A percentile compares a stretch with the other conserved stretches of the same genome.
Evolutionary conservation across 1,140 invertebrate genomes (phyloP).

Genomic region (Cheumatopsyche charites): DNA sequence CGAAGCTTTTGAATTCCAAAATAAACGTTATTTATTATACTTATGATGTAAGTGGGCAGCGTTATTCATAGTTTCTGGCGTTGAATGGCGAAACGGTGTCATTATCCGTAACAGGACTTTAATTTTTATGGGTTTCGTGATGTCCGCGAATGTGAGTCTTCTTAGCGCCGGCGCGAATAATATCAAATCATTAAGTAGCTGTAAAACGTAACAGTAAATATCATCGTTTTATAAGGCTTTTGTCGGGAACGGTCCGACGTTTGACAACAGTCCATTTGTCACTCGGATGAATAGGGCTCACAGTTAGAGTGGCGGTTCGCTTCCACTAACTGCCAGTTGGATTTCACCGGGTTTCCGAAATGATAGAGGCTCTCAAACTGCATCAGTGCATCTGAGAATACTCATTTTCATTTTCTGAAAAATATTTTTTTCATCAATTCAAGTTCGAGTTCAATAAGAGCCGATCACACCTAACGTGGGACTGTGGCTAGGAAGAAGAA

Average conservation of each 20-base stretch:
- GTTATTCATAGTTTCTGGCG: too few relatives aligned
- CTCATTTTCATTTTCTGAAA: too few relatives aligned
- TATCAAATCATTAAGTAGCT: conserved; percentile 22
- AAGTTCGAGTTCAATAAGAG: background rate
- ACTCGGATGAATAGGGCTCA: conserved; percentile 14
- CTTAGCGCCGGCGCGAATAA: too few relatives aligned
- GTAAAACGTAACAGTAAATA: conserved; percentile 27
- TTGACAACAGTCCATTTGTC: conserved; percentile 30
- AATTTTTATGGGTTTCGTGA: conserved; percentile 18
- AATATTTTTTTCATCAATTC: background rate
- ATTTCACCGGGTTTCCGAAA: background rate
- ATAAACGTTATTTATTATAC: too few relatives aligned
- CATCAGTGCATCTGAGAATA: too few relatives aligned
- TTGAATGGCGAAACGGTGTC: too few relatives aligned
- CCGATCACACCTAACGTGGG: too few relatives aligned
- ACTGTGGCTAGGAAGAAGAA: too few relatives aligned
- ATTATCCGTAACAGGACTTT: conserved; percentile 10
- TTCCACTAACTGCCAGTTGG: conserved; percentile 9
- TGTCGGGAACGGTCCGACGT: conserved; percentile 21
- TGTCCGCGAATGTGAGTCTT: too few relatives aligned
- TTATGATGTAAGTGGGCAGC: too few relatives aligned
- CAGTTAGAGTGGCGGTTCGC: conserved; percentile 6
- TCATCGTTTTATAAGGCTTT: conserved; percentile 28
- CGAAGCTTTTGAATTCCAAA: too few relatives aligned
- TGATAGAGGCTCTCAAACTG: background rate